Conservation (phyloP, 2,797 vertebrate species). For the Notolepis coatsorum region DNA sequence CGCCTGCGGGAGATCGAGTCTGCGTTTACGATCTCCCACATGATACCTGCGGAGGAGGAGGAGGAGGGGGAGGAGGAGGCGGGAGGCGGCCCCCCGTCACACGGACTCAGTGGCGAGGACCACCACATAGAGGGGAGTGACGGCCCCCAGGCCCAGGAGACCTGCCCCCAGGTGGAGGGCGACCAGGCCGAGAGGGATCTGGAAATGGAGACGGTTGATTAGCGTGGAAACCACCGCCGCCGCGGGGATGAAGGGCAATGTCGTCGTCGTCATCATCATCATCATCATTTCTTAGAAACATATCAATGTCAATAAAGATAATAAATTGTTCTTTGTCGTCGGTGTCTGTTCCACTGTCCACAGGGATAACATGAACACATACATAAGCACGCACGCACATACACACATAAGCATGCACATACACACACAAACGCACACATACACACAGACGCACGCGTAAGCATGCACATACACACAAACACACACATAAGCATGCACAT, state of each 20-base stretch:
- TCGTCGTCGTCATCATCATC: slow-evolving; percentile 18
- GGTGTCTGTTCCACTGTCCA: slow-evolving; percentile 28
- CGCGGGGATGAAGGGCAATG: slow-evolving; percentile 8
- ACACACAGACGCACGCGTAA: no score
- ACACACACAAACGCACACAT: no score
- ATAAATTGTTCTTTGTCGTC: slow-evolving; percentile 32
- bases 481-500: no score
- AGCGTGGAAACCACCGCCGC: slow-evolving; percentile 28
- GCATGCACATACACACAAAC: no score
- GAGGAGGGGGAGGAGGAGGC: slow-evolving; percentile 50
- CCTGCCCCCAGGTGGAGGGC: slow-evolving; percentile 5
- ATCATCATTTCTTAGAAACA: slow-evolving; percentile 52
- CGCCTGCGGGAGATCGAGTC: slow-evolving; percentile 83
- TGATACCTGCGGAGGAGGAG: slow-evolving; percentile 44
- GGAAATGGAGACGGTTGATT: slow-evolving; percentile 82
- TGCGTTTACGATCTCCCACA: slow-evolving; percentile 83
- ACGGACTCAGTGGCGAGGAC: slow-evolving; percentile 56
- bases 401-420: no score
- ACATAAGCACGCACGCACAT: no score
- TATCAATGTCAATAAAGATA: background rate
- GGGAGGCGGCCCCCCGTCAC: slow-evolving; percentile 45
- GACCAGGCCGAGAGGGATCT: slow-evolving; percentile 69
- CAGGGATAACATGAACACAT: background rate
- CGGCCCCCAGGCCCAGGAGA: slow-evolving; percentile 1
- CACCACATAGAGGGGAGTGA: slow-evolving; percentile 34